Percentiles rank a stretch among this genome's conserved stretches.
These are phyloP conservation scores for Aplochiton taeniatus DNA, from an alignment of 2,797 vertebrate species.

Conservation along the genomic window DNA sequence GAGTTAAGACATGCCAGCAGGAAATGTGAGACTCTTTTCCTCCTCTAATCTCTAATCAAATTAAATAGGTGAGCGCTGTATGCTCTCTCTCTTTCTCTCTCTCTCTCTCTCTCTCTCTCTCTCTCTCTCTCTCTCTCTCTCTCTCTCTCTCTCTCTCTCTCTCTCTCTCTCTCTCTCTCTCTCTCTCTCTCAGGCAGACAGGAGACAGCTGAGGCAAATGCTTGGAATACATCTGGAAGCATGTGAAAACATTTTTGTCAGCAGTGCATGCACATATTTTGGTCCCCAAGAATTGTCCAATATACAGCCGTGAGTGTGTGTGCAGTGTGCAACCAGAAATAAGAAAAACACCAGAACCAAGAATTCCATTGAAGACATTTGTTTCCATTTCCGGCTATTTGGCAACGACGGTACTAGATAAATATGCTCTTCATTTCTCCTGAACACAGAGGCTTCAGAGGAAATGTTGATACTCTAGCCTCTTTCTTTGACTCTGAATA, in stretches of 20 bases:
- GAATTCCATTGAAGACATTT: constrained; percentile 69
- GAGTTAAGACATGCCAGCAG: constrained; percentile 69
- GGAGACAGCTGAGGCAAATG: constrained; percentile 46
- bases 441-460: constrained; percentile 66
- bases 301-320: constrained; percentile 36
- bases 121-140: not conserved
- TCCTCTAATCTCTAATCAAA: constrained; percentile 77
- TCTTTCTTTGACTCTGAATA: constrained; percentile 77
- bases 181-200: constrained; percentile 32
- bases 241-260: constrained; percentile 59
- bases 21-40: constrained; percentile 69
- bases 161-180: not conserved
- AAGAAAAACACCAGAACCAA: constrained; percentile 56
- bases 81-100: not conserved
- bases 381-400: constrained; percentile 77
- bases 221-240: constrained; percentile 55
- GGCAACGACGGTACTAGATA: constrained; percentile 72
- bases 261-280: constrained; percentile 56
- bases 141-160: constrained; percentile 4
- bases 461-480: constrained; percentile 62
- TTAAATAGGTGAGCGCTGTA: constrained; percentile 72
- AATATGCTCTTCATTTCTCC: constrained; percentile 72
- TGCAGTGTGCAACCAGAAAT: constrained; percentile 37
- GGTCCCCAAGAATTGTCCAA: constrained; percentile 59
- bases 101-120: not conserved